Evolutionary conservation across 2,888 invertebrate genomes (phyloP), one percentile per base, ranked within the genome.

Genomic region (Drosophila neonasuta): DNA sequence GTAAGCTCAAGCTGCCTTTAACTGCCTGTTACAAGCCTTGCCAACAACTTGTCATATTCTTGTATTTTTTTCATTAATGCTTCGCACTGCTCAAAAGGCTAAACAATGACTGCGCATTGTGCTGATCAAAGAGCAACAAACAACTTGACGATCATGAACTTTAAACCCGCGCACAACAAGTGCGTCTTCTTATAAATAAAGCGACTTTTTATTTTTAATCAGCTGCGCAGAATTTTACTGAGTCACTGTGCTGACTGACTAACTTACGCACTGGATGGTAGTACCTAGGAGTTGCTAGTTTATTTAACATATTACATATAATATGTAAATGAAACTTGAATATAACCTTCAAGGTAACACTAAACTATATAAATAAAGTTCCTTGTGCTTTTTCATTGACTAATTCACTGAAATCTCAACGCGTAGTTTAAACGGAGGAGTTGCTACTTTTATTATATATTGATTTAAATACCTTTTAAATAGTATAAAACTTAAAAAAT

Each of bases 51-150:
- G 8, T 7, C 39, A 39, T 8, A 13, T 13, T 15, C 39, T 15
- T 15, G 15, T 34, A 10, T 34, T 34, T 34, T 10, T 10, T 4
- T 11, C 24, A 24, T 34, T 4, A 36, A 11, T n/a, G 5, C 32
- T 2, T 10, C 8, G 32, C 32, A 9, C 32, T 32, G 32, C 10
- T 32, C 3, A 9, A 24, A 20, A 51, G 9, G 29, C 20, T 17
- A 46, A 74, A 73, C 73, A 73, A 73, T 42, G 74, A 56, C 41
- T 9, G 48, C 46, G 45, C 80, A 73, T 80, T 80, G 85, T 29
- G 39, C 24, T 55, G 62, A 42, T 68, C 71, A 61, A 71, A 83
- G 74, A 74, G 80, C 77, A 77, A 65, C 42, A 60, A 44, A 6
- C 36, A 17, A 39, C 51, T 9, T 13, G 46, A 41, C 32, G 30